A percentile compares a stretch with the other conserved stretches of the same genome.
These are phyloP conservation scores for Petrolisthes cinctipes DNA, from an alignment of 2,888 invertebrate species.

Conservation along the genomic window DNA sequence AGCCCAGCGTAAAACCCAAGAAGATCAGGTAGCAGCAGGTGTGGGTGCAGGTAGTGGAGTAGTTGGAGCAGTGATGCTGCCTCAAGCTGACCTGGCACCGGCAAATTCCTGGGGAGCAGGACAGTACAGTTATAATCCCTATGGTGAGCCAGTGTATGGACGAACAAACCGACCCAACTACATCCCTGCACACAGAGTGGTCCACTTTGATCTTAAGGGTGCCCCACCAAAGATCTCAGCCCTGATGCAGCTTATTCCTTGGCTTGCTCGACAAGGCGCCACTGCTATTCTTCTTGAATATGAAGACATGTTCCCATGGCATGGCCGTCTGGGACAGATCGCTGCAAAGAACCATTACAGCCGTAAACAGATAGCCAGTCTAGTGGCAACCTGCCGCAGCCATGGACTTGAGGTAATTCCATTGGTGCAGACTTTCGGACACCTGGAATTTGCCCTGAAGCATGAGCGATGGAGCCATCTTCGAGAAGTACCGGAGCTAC, in stretches of 20 bases:
- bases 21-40: slow-evolving; percentile 26
- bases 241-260: slow-evolving; percentile 67
- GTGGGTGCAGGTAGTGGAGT: slow-evolving; percentile 10
- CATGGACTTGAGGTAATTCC: slow-evolving; percentile 74
- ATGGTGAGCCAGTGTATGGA: slow-evolving; percentile 64
- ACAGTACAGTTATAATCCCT: slow-evolving; percentile 61
- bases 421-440: slow-evolving; percentile 73
- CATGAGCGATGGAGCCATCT: slow-evolving; percentile 77
- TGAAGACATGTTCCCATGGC: slow-evolving; percentile 77
- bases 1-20: slow-evolving; percentile 39
- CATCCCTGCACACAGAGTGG: slow-evolving; percentile 66
- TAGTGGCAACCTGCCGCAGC: slow-evolving; percentile 68
- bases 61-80: slow-evolving; percentile 32
- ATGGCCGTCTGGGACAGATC: slow-evolving; percentile 70
- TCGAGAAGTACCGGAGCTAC: slow-evolving; percentile 78
- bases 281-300: slow-evolving; percentile 76
- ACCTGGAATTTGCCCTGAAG: slow-evolving; percentile 80
- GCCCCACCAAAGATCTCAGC: slow-evolving; percentile 72
- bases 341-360: slow-evolving; percentile 70
- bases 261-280: slow-evolving; percentile 67
- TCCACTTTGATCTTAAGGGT: slow-evolving; percentile 74
- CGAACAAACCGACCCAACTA: slow-evolving; percentile 64
- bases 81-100: slow-evolving; percentile 36
- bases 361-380: slow-evolving; percentile 66
- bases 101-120: slow-evolving; percentile 54